phyloP scores from a whole-genome alignment of 2,888 invertebrate species.

The Embidobia sp. region DNA sequence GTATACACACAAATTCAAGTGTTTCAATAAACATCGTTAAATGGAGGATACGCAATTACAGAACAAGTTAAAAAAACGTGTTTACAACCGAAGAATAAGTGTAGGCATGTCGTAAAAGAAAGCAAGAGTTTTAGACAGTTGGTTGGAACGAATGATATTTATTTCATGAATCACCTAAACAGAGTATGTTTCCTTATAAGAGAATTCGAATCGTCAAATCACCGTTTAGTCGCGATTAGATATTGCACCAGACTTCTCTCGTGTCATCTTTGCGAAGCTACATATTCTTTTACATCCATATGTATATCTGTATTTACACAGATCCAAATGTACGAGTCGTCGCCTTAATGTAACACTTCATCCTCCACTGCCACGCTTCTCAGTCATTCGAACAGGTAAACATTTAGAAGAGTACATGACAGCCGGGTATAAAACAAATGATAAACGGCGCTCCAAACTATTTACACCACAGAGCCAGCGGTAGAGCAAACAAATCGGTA shows the following conservation, averaged over 20 bases:
- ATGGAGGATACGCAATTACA: no score
- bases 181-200: conserved; percentile 64
- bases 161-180: conserved; percentile 77
- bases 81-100: conserved; percentile 3
- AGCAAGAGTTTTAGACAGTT: conserved; percentile 21
- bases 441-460: conserved; percentile 33
- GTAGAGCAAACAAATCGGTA: conserved; percentile 19
- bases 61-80: no score
- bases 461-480: conserved; percentile 40
- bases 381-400: conserved; percentile 31
- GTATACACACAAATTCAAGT: no score
- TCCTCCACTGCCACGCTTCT: conserved; percentile 4
- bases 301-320: conserved; percentile 66
- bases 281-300: conserved; percentile 66
- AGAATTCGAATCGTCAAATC: conserved; percentile 49
- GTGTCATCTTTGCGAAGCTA: conserved; percentile 52
- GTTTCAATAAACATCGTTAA: no score
- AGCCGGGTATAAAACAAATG: conserved; percentile 41
- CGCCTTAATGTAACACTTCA: conserved; percentile 31
- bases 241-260: conserved; percentile 60
- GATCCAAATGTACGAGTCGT: conserved; percentile 57
- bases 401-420: conserved; percentile 43
- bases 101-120: no score
- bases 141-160: conserved; percentile 79
- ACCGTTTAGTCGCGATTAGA: conserved; percentile 53